Conservation (phyloP, 2,888 invertebrate genomes). For the Torymus auratus region DNA sequence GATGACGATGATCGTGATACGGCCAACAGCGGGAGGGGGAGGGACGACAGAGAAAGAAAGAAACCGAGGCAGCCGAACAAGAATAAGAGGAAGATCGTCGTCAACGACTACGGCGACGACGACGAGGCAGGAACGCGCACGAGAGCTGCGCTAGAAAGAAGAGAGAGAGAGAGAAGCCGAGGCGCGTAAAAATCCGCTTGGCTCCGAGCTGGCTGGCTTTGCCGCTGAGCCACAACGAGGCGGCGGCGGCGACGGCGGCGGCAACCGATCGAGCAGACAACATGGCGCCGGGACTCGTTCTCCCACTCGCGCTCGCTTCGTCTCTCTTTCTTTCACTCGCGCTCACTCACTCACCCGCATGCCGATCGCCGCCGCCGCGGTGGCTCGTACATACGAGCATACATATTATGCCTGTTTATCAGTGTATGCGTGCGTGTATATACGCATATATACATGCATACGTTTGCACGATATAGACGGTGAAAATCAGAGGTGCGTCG, state of each 20-base stretch:
- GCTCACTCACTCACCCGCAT: no score
- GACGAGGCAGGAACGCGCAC: slow-evolving; percentile 4
- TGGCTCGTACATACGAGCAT: slow-evolving; percentile 2
- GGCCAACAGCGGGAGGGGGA: neutral
- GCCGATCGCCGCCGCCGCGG: slow-evolving; percentile 10
- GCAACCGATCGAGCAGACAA: slow-evolving; percentile 73
- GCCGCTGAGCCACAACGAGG: slow-evolving; percentile 15
- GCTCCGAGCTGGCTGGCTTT: slow-evolving; percentile 72
- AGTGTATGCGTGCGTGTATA: neutral
- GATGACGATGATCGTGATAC: slow-evolving; percentile 10
- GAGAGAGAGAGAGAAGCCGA: slow-evolving; percentile 50
- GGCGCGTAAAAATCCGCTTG: slow-evolving; percentile 62
- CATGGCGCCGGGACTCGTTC: slow-evolving; percentile 72
- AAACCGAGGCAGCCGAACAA: neutral
- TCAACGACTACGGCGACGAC: neutral
- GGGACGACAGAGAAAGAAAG: neutral
- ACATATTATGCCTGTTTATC: neutral
- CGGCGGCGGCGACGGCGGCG: slow-evolving; percentile 32
- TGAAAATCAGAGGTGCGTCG: slow-evolving; percentile 9
- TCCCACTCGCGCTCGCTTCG: slow-evolving; percentile 36
- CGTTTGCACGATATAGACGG: neutral
- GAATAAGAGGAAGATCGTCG: neutral
- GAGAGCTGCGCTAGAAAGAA: slow-evolving; percentile 40
- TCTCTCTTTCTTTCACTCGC: neutral
- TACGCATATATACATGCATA: neutral